Percentiles rank a stretch among this genome's conserved stretches.
Evolutionary conservation across 2,888 invertebrate species (phyloP).

Genomic region (Litoditis marina): DNA sequence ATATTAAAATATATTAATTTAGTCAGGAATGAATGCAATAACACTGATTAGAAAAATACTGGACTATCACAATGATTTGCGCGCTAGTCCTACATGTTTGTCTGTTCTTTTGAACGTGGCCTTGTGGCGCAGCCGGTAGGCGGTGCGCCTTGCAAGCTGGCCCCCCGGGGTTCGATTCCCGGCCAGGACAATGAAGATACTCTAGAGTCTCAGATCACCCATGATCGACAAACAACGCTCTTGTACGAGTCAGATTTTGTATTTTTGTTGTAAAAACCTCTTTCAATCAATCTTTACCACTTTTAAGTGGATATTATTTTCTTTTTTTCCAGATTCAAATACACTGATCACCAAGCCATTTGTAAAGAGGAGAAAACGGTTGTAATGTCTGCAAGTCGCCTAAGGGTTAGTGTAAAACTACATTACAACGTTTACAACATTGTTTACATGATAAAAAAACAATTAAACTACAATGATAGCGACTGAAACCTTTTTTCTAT

Average conservation of each 20-base stretch:
- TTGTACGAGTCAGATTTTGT: conserved; percentile 8
- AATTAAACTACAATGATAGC: no score
- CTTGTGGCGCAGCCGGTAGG: conserved; percentile 1
- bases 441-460: no score
- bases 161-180: not conserved
- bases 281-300: conserved; percentile 8
- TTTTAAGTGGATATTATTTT: not conserved
- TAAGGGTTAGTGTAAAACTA: conserved; percentile 24
- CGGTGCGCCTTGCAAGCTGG: not conserved
- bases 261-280: not conserved
- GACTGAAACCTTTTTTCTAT: no score
- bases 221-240: conserved; percentile 17
- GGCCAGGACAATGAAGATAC: not conserved
- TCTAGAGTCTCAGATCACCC: conserved; percentile 19
- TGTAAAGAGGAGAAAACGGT: conserved; percentile 39
- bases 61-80: no score
- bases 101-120: no score
- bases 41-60: no score
- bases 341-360: conserved; percentile 54
- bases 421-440: no score
- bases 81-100: no score
- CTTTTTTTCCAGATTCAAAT: conserved; percentile 30
- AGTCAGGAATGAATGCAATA: no score
- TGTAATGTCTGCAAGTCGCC: conserved; percentile 22
- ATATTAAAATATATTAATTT: no score